These are phyloP conservation scores for Ganaspis brasiliensis DNA, from an alignment of 2,888 invertebrate species.

Conservation along the genomic window DNA sequence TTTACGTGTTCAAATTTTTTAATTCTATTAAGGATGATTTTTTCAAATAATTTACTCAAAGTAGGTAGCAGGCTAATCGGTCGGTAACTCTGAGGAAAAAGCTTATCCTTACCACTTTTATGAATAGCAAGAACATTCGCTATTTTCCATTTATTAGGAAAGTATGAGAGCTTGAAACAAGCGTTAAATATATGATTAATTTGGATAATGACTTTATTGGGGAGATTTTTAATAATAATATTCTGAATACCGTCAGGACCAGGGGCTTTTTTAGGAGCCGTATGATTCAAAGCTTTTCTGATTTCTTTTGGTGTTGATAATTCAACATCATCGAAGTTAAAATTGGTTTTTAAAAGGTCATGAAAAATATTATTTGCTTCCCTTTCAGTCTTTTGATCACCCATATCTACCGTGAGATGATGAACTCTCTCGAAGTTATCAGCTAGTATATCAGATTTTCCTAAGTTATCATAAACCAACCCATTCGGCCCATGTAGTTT, in stretches of 20 bases:
- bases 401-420: conserved; percentile 50
- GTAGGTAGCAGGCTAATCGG: conserved; percentile 56
- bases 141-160: conserved; percentile 50
- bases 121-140: conserved; percentile 49
- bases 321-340: background rate
- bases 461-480: background rate
- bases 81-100: conserved; percentile 48
- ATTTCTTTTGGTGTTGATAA: conserved; percentile 42
- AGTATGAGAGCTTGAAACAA: conserved; percentile 42
- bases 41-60: conserved; percentile 53
- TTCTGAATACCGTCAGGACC: conserved; percentile 51
- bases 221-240: conserved; percentile 52
- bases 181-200: conserved; percentile 52
- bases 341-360: background rate
- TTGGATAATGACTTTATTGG: conserved; percentile 47
- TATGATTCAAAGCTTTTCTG: background rate
- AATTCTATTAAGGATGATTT: conserved; percentile 54
- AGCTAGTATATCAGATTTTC: conserved; percentile 51
- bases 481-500: background rate
- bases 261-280: conserved; percentile 44
- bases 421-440: conserved; percentile 54
- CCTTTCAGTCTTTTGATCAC: conserved; percentile 5
- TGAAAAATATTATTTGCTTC: too few species aligned
- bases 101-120: conserved; percentile 48
- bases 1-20: conserved; percentile 53